A percentile compares a stretch with the other conserved stretches of the same genome.
These are phyloP conservation scores for Cynodonichthys magdalenae DNA, from an alignment of 2,797 vertebrate genomes.

Conservation along the genomic window DNA sequence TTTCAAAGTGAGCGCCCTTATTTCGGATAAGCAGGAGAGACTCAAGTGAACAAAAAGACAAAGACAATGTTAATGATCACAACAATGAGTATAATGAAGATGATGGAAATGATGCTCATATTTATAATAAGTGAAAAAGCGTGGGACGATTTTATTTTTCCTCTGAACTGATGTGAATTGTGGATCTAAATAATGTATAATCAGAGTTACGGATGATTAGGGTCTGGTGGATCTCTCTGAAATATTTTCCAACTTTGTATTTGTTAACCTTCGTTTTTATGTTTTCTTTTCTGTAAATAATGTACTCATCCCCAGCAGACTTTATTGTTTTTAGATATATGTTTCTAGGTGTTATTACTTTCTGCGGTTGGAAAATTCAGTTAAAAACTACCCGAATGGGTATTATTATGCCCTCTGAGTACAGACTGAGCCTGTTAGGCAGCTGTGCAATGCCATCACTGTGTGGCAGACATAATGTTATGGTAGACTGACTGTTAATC, in stretches of 20 bases:
- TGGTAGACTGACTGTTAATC: conserved; percentile 80
- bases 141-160: conserved; percentile 65
- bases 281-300: conserved; percentile 77
- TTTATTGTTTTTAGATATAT: conserved; percentile 74
- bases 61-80: conserved; percentile 48
- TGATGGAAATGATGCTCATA: conserved; percentile 62
- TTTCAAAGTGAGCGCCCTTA: conserved; percentile 97
- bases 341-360: conserved; percentile 71
- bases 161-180: conserved; percentile 68
- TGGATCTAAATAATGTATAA: conserved; percentile 75
- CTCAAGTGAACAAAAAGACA: conserved; percentile 42
- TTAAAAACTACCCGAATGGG: conserved; percentile 59
- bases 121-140: conserved; percentile 61
- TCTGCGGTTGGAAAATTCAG: conserved; percentile 63
- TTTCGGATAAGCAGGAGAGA: conserved; percentile 83
- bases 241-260: conserved; percentile 70
- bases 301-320: conserved; percentile 67
- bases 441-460: conserved; percentile 45
- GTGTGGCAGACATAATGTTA: conserved; percentile 62
- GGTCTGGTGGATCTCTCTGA: conserved; percentile 56
- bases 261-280: conserved; percentile 69
- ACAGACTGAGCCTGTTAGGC: conserved; percentile 47
- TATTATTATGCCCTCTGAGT: conserved; percentile 46
- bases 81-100: conserved; percentile 45
- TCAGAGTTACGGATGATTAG: conserved; percentile 65